Base-by-base conservation (phyloP, 2,888 invertebrate species). In the Eupithecia insigniata region DNA sequence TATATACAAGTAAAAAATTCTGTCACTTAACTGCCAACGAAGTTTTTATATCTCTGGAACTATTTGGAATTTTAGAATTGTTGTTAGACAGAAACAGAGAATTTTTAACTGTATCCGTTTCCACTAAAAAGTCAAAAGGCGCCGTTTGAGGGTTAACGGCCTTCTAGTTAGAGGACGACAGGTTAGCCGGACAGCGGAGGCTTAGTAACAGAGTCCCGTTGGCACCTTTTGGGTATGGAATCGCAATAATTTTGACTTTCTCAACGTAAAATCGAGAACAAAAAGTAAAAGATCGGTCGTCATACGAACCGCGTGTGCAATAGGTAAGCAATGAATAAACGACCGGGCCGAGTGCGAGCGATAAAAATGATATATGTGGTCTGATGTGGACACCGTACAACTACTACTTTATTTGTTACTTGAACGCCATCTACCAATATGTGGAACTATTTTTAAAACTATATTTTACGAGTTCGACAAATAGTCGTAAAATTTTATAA, bases 251-350 rank as follows among this genome's bases (percentile, higher is more conserved):
- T 5, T 5, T 58, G 55, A 26, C 12, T 34, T 32, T 28, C 28
- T 16, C 18, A 32, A 22, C 14, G 18, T n/a, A 26, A 14, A 60
- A 62, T 79, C 80, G 80, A 81, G 80, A 78, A 83, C 85, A 81
- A 77, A 82, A 82, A 81, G 87, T 86, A 84, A 80, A 51, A 70
- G 75, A 72, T 77, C 78, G 87, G 85, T 87, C 88, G 86, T 90
- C 89, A 90, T 82, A 86, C 81, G 74, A 83, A 81, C 83, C 85
- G 85, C 88, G 89, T 87, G 85, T 91, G 92, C 92, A 92, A 92
- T 94, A 94, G 92, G 93, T 92, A 90, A 91, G 90, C 92, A 91
- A 92, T 92, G 93, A 94, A 94, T 93, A 93, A 92, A 90, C 90
- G 90, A 85, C 84, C 86, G 88, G 87, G 84, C 87, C 87, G 88